These are phyloP conservation scores for Bufotes viridis DNA, from an alignment of 2,797 vertebrate species.

Conservation along the genomic window DNA sequence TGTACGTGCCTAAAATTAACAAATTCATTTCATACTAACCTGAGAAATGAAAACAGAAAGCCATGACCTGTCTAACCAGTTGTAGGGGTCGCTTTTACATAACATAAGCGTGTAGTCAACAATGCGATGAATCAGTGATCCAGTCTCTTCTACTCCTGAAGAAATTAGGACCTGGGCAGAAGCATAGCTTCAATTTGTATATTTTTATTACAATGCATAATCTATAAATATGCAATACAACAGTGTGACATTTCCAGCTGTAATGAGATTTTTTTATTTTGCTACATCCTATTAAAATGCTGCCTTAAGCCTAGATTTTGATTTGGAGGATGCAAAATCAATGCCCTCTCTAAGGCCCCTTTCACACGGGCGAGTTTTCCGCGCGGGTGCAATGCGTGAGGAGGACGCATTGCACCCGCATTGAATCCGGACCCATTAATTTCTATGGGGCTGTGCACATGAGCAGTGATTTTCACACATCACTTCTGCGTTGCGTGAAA, in stretches of 20 bases:
- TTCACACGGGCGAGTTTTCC: too few relatives aligned
- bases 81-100: conserved; percentile 74
- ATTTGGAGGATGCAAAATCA: not conserved
- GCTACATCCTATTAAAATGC: not conserved
- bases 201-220: not conserved
- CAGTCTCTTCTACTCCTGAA: conserved; percentile 79
- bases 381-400: too few relatives aligned
- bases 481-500: too few relatives aligned
- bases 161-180: conserved; percentile 81
- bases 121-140: conserved; percentile 82
- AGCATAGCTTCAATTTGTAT: not conserved
- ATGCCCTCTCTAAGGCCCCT: not conserved
- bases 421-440: too few relatives aligned
- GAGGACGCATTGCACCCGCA: too few relatives aligned
- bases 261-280: not conserved
- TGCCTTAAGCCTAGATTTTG: not conserved
- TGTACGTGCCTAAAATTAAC: not conserved
- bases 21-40: conserved; percentile 72
- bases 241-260: not conserved
- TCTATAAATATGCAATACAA: not conserved
- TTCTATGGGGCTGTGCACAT: too few relatives aligned
- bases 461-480: too few relatives aligned
- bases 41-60: conserved; percentile 81
- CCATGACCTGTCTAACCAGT: conserved; percentile 87
- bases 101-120: conserved; percentile 81